Conservation (phyloP, 2,797 vertebrate species). For the Ibycter americanus region DNA sequence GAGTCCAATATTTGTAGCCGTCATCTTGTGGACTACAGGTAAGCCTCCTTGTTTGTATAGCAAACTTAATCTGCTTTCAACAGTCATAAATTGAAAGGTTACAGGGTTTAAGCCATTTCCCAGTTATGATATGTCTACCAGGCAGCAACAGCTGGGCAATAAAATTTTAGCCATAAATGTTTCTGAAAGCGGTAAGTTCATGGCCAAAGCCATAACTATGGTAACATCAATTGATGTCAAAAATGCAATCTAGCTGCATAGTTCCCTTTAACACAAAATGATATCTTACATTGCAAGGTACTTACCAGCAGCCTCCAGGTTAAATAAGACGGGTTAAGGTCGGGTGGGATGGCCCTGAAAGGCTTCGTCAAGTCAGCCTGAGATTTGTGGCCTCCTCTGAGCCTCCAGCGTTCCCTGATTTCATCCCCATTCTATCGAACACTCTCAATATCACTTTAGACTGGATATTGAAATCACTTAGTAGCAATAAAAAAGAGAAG, state of each 20-base stretch:
- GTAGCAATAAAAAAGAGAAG: conserved; percentile 49
- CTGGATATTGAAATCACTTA: conserved; percentile 59
- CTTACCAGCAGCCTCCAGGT: conserved; percentile 38
- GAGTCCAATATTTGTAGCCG: neutral
- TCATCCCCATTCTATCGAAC: neutral
- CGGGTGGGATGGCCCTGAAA: neutral
- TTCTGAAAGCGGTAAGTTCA: conserved; percentile 18
- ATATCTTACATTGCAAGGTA: neutral
- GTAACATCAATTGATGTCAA: conserved; percentile 5
- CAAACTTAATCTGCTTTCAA: neutral
- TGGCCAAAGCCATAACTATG: conserved; percentile 30
- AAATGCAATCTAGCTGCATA: conserved; percentile 12
- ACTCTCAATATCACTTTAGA: conserved; percentile 50
- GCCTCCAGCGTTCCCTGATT: neutral
- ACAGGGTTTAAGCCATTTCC: conserved; percentile 19
- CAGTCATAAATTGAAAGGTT: neutral
- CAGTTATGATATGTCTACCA: neutral
- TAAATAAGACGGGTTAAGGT: conserved; percentile 25
- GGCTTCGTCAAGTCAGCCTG: neutral
- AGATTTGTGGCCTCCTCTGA: conserved; percentile 37
- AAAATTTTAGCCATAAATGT: conserved; percentile 10
- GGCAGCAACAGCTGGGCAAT: conserved; percentile 54
- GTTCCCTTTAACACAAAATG: neutral
- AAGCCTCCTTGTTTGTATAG: neutral
- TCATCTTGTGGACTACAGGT: neutral